Evolutionary conservation across 2,797 vertebrate species (phyloP).

Genomic region (Delichon dasypus): DNA sequence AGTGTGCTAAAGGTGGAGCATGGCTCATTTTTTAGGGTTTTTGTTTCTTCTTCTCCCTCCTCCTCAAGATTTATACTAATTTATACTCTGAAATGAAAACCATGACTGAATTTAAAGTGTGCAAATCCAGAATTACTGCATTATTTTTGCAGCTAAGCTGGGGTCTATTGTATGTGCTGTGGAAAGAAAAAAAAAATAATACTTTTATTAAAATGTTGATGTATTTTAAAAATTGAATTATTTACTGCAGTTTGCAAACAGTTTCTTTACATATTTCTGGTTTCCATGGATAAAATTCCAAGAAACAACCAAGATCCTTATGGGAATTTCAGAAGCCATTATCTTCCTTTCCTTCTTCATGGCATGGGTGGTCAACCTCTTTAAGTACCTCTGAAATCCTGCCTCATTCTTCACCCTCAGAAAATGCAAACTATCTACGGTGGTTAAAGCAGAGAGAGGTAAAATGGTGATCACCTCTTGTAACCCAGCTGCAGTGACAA

Average conservation of each 20-base stretch:
- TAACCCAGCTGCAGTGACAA: background rate
- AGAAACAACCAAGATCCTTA: background rate
- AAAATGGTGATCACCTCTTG: background rate
- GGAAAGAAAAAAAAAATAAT: background rate
- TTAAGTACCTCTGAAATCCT: background rate
- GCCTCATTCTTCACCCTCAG: background rate
- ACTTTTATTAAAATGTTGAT: background rate
- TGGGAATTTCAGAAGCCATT: background rate
- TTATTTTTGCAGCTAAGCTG: background rate
- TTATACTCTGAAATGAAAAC: background rate
- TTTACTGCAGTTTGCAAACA: background rate
- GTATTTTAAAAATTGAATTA: background rate
- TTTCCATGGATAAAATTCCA: background rate
- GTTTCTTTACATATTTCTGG: background rate
- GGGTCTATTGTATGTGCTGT: background rate
- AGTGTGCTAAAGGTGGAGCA: background rate
- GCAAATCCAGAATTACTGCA: background rate
- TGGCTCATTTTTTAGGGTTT: background rate
- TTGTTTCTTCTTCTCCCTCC: background rate
- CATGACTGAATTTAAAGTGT: background rate
- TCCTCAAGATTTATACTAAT: background rate
- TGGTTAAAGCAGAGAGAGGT: background rate
- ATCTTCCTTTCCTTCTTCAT: background rate
- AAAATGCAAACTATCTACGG: background rate
- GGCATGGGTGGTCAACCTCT: rapidly evolving